A percentile compares a stretch with the other conserved stretches of the same genome.
phyloP scores from a whole-genome alignment of 2,888 invertebrate genomes.

The Lasioglossum leucozonium region DNA sequence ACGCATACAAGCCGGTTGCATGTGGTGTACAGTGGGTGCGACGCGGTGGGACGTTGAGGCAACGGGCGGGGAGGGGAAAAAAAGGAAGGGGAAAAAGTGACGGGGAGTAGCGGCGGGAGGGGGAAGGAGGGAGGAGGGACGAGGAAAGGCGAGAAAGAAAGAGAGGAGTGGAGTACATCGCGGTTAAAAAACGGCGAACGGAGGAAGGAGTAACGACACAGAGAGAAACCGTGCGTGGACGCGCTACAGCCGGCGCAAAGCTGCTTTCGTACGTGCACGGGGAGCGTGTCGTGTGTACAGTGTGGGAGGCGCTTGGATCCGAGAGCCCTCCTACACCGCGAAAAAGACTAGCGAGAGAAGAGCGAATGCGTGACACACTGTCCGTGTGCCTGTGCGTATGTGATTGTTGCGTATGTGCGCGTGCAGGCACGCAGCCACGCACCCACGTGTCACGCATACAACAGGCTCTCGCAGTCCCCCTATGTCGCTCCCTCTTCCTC shows the following conservation, averaged over 20 bases:
- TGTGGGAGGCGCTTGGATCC: constrained; percentile 65
- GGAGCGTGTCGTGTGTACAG: constrained; percentile 29
- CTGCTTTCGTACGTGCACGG: constrained; percentile 30
- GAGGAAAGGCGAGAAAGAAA: constrained; percentile 13
- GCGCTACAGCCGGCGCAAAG: constrained; percentile 31
- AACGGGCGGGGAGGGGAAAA: constrained; percentile 31
- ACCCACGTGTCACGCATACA: constrained; percentile 40
- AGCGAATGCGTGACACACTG: constrained; percentile 3
- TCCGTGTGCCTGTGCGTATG: neutral
- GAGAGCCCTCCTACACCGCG: constrained; percentile 55
- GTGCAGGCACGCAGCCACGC: constrained; percentile 38
- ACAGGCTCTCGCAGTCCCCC: neutral
- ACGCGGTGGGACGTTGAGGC: neutral
- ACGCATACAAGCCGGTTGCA: neutral
- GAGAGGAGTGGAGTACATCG: constrained; percentile 6
- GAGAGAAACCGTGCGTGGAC: constrained; percentile 31
- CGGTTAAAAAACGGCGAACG: constrained; percentile 33
- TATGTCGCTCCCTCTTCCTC: neutral
- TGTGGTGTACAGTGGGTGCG: constrained; percentile 23
- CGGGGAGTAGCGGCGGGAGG: neutral
- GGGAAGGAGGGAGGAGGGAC: constrained; percentile 6
- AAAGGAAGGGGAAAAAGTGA: constrained; percentile 44
- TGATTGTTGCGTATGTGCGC: neutral
- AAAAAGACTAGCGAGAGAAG: constrained; percentile 47
- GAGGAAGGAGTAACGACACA: constrained; percentile 15